phyloP scores from a whole-genome alignment of 2,113 vertebrate species.

The Chiloscyllium plagiosum region DNA sequence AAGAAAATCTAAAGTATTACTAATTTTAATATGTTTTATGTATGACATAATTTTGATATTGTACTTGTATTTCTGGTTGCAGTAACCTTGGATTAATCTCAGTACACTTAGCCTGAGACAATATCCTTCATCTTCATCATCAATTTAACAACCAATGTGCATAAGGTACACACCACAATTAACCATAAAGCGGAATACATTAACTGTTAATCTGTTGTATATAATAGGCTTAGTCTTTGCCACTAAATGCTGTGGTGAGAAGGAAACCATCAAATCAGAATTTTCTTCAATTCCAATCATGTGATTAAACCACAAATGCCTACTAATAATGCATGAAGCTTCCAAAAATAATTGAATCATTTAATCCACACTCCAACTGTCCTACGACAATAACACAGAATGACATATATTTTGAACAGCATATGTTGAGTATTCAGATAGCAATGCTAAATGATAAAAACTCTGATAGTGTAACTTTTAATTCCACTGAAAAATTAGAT shows the following conservation, averaged over 20 bases:
- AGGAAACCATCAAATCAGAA: background rate
- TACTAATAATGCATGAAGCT: background rate
- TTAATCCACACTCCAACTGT: background rate
- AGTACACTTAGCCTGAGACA: background rate
- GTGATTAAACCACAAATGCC: background rate
- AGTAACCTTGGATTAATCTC: slow-evolving; percentile 9
- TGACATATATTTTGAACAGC: background rate
- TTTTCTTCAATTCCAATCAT: background rate
- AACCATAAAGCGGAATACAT: background rate
- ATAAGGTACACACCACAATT: background rate
- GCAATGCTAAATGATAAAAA: background rate
- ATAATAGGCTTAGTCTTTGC: background rate
- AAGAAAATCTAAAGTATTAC: background rate
- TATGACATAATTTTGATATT: background rate
- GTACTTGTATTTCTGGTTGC: slow-evolving; percentile 1
- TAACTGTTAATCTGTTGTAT: background rate
- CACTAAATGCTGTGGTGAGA: background rate
- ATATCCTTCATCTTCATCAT: background rate
- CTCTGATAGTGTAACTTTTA: background rate
- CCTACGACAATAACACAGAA: background rate
- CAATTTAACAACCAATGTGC: slow-evolving; percentile 5
- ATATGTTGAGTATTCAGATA: background rate
- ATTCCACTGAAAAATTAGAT: background rate
- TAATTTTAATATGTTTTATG: background rate
- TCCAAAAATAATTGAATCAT: background rate